These are phyloP conservation scores for Macaria notata DNA, from an alignment of 2,888 invertebrate species.

Conservation along the genomic window DNA sequence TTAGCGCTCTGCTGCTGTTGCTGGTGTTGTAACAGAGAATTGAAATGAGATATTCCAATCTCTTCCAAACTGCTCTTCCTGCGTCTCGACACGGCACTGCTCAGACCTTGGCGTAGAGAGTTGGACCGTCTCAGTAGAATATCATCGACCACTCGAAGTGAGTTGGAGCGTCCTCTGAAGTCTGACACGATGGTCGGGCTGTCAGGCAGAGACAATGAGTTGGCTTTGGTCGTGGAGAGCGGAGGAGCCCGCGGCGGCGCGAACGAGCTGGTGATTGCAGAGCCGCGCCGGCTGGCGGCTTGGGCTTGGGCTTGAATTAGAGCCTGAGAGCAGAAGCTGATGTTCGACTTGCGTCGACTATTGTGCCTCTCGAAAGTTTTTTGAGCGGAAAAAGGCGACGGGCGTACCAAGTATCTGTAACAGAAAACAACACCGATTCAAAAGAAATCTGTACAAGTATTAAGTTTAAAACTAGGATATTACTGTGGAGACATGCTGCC, in stretches of 20 bases:
- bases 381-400: constrained; percentile 97
- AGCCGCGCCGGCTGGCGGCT: constrained; percentile 85
- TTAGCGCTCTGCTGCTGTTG: constrained; percentile 84
- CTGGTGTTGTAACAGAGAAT: constrained; percentile 83
- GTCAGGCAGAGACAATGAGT: constrained; percentile 94
- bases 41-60: constrained; percentile 91
- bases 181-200: constrained; percentile 92
- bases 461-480: too few species aligned
- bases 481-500: too few species aligned
- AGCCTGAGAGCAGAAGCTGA: constrained; percentile 93
- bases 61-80: constrained; percentile 93
- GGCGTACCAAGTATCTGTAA: constrained; percentile 93
- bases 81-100: constrained; percentile 84
- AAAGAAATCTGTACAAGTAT: constrained; percentile 11
- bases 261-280: constrained; percentile 85
- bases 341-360: constrained; percentile 94
- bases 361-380: constrained; percentile 97
- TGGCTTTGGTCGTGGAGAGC: constrained; percentile 91
- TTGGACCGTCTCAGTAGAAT: constrained; percentile 91
- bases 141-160: constrained; percentile 92
- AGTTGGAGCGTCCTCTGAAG: constrained; percentile 92
- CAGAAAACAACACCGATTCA: constrained; percentile 21
- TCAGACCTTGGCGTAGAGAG: constrained; percentile 91
- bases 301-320: constrained; percentile 79
- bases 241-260: constrained; percentile 87